A percentile compares a stretch with the other conserved stretches of the same genome.
Conservation (phyloP, 2,113 vertebrate genomes). For the Podiceps cristatus region DNA sequence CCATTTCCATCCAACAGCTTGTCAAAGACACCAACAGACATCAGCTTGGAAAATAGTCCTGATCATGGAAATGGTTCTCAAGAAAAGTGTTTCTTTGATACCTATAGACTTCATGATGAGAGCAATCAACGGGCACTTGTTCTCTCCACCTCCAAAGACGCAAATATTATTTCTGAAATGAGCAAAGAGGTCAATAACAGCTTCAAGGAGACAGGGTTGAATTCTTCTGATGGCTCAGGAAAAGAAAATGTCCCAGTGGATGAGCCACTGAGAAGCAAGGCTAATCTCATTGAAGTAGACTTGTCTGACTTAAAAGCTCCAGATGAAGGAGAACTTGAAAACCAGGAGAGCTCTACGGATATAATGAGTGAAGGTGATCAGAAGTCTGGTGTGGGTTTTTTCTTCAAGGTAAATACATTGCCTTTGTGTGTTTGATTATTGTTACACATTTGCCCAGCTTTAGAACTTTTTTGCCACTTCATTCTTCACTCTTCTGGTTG, state of each 20-base stretch:
- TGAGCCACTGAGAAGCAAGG: conserved; percentile 80
- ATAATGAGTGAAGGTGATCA: conserved; percentile 80
- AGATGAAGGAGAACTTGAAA: conserved; percentile 70
- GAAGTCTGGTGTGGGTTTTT: conserved; percentile 91
- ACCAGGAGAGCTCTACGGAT: conserved; percentile 63
- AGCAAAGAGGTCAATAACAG: conserved; percentile 74
- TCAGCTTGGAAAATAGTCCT: background rate
- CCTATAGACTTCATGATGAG: conserved; percentile 81
- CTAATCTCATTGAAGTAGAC: conserved; percentile 91
- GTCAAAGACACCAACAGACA: conserved; percentile 63
- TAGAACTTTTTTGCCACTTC: background rate
- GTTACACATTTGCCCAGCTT: background rate
- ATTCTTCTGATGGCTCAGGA: conserved; percentile 67
- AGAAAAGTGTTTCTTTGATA: conserved; percentile 76
- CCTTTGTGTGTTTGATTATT: background rate
- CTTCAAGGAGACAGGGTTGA: conserved; percentile 43
- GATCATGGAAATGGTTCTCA: conserved; percentile 48
- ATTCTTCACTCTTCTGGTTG: background rate
- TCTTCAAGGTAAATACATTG: conserved; percentile 88
- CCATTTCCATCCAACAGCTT: conserved; percentile 74
- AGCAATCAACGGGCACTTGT: conserved; percentile 80
- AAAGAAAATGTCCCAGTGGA: conserved; percentile 72
- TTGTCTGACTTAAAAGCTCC: conserved; percentile 86
- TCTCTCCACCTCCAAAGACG: conserved; percentile 73
- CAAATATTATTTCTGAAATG: conserved; percentile 74